A percentile compares a stretch with the other conserved stretches of the same genome.
Conservation (phyloP, 2,888 invertebrate species). For the Tachina grossa region DNA sequence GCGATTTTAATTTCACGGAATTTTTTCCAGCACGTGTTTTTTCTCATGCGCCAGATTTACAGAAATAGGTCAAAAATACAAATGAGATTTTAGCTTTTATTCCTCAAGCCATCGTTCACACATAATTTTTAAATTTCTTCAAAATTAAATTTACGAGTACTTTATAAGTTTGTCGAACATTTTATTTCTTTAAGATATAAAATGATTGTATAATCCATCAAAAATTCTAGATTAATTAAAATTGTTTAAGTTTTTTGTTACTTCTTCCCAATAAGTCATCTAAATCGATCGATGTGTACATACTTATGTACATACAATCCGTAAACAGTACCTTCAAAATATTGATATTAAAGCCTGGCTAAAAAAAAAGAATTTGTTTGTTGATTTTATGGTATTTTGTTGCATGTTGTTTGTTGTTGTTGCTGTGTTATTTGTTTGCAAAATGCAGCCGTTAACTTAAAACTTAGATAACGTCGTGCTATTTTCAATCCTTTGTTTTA, state of each 20-base stretch:
- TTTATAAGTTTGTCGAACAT: too few species aligned
- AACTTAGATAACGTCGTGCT: conserved; percentile 58
- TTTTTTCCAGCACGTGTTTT: too few species aligned
- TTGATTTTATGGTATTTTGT: conserved; percentile 10
- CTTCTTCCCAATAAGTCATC: too few species aligned
- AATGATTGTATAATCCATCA: not conserved
- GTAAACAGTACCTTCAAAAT: not conserved
- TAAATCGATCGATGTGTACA: not conserved
- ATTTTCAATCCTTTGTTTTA: conserved; percentile 64
- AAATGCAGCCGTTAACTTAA: conserved; percentile 58
- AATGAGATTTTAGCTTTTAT: too few species aligned
- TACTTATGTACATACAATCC: not conserved
- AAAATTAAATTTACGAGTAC: too few species aligned
- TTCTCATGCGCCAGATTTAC: too few species aligned
- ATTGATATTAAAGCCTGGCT: conserved; percentile 21
- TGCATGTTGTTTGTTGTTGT: conserved; percentile 22
- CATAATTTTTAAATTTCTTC: too few species aligned
- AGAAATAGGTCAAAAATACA: too few species aligned
- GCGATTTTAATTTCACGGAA: too few species aligned
- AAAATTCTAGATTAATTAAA: not conserved
- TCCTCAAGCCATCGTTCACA: too few species aligned
- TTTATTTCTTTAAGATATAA: too few species aligned
- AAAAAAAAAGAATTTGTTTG: conserved; percentile 29
- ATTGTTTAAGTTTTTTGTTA: not conserved
- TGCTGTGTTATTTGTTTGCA: conserved; percentile 41